Base-by-base conservation (phyloP, 2,113 vertebrate genomes). In the Salvator merianae region DNA sequence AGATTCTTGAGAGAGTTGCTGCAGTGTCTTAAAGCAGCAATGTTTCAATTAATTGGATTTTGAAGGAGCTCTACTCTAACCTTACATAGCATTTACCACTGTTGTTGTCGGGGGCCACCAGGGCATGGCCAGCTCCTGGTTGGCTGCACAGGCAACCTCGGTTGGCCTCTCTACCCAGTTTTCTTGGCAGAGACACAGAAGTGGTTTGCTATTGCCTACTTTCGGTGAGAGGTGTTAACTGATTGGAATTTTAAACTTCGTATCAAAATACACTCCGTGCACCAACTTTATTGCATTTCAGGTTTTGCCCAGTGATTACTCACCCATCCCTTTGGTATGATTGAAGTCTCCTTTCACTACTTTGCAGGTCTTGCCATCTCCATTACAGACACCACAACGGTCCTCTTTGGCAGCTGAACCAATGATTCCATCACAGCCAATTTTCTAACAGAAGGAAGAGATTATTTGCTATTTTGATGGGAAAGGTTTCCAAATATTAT, bases 341-440 rank as follows among this genome's bases (percentile, higher is more conserved):
- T 98, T 99, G 95, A 99, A 99, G 95, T 99, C 98, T 20, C 99
- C 98, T 92, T 97, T 98, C 66, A 99, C 96, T 73, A 99, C 97
- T 62, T 97, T 97, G 93, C 99, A 99, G 86, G 97, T 98, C 91
- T 95, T 97, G 4, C 98, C 98, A 1, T 99, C 97, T 9, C 99
- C 98, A 10, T 95, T 98, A 91, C 99, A 99, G 84, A 99, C 90
- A 1, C 98, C 98, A 65, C 99, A 99, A 68, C 96, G 96, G 94
- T 99, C 98, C 92, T 99, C 99, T 90, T 97, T 98, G 84, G 98
- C 98, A 0, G 95, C 95, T 0, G 98, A 99, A 76, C 98, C 98
- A 30, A 99, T 98, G 93, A 99, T 97, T 83, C 98, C 96, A 26
- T 99, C 97, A 53, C 98, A 99, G 92, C 98, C 98, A 18, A 99